phyloP scores from a whole-genome alignment of 2,113 vertebrate species.

The Dasyurus viverrinus region DNA sequence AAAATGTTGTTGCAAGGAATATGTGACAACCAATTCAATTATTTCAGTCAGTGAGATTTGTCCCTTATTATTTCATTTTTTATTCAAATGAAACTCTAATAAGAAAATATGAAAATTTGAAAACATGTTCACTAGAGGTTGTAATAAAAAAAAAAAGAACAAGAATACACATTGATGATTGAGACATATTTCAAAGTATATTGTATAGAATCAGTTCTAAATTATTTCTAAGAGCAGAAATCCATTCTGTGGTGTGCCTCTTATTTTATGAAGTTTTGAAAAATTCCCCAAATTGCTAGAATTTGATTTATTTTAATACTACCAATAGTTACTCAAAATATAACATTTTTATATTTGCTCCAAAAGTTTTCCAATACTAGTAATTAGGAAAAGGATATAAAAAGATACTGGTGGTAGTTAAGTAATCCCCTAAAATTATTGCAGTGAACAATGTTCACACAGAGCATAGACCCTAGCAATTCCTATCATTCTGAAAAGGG shows the following conservation, averaged over 20 bases:
- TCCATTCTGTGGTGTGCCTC: background rate
- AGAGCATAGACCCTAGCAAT: background rate
- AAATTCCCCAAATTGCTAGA: conserved; percentile 32
- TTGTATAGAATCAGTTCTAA: conserved; percentile 21
- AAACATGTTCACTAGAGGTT: conserved; percentile 40
- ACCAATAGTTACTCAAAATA: conserved; percentile 21
- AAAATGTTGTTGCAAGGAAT: background rate
- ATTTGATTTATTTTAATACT: conserved; percentile 15
- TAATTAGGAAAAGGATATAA: background rate
- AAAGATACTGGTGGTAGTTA: background rate
- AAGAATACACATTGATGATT: background rate
- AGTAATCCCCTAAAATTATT: background rate
- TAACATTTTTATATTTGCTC: background rate
- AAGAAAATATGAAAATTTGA: background rate
- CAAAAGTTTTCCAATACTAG: background rate
- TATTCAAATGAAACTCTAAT: conserved; percentile 30
- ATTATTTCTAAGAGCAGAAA: conserved; percentile 43
- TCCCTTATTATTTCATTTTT: conserved; percentile 39
- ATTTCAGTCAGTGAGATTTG: background rate
- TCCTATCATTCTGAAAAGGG: background rate
- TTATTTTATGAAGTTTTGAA: conserved; percentile 36
- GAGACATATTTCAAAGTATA: background rate
- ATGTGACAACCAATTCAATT: background rate
- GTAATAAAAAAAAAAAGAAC: background rate
- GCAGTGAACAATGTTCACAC: background rate